Base-by-base conservation (phyloP, 2,113 vertebrate genomes). In the Typhlomys cinereus region DNA sequence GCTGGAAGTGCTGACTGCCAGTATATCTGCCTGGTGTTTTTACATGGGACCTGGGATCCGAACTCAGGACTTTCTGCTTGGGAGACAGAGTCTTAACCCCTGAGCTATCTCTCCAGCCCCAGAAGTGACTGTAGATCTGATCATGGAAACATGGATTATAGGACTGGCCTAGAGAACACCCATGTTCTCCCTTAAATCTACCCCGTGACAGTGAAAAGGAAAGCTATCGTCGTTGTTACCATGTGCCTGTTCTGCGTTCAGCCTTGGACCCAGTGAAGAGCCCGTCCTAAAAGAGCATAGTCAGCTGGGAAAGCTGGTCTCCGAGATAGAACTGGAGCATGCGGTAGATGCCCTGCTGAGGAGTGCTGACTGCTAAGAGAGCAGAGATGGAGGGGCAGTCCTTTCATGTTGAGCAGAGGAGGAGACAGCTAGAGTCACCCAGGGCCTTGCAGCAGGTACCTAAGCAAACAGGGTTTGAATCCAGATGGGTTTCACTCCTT, bases 111-210 rank as follows among this genome's bases (percentile, higher is more conserved):
- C n/a, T n/a, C n/a, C n/a, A n/a, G n/a, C n/a, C n/a, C n/a, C n/a
- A n/a, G n/a, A n/a, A n/a, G 62, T 76, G 27, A 90, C 25, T 73
- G 4, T 92, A 73, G 39, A 69, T 36, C 61, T 81, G 92, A 61
- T 82, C 54, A n/a, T 73, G 74, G 62, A 93, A 61, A 85, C 54
- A n/a, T 73, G 74, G 62, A 74, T 84, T 76, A 75, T 48, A 92
- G 62, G 75, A 80, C 44, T 89, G 59, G 50, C 46, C 69, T 89
- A 82, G n/a, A 36, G 66, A 91, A 13, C 39, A 52, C 41, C n/a
- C 39, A 20, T 57, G 13, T 93, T 92, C 90, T 50, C 67, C 41
- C 69, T 64, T 46, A 75, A 79, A 17, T 85, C 27, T 89, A 39
- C 59, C 78, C 88, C 52, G 5, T 91, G 90, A 62, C 29, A 95